Percentiles rank a stretch among this genome's conserved stretches.
Conservation (phyloP, 2,113 vertebrate genomes). For the Antechinus stuartii region DNA sequence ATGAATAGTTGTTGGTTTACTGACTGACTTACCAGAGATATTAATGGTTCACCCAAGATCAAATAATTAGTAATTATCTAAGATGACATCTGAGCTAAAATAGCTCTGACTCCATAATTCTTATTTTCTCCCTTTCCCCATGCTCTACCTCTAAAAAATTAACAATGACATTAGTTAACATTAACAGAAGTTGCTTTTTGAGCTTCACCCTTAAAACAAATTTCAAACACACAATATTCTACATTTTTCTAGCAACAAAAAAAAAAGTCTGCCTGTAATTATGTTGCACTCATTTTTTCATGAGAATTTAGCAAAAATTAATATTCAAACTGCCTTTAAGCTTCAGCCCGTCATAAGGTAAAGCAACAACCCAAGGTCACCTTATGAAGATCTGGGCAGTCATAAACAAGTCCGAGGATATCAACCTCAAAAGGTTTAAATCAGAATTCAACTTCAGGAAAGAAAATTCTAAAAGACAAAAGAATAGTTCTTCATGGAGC, state of each 20-base stretch:
- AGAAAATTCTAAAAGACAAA: slow-evolving; percentile 17
- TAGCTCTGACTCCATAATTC: not conserved
- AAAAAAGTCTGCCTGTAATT: not conserved
- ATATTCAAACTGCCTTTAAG: not conserved
- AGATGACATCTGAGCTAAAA: not conserved
- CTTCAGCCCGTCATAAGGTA: not conserved
- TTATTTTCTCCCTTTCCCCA: not conserved
- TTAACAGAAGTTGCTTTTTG: not conserved
- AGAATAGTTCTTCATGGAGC: not conserved
- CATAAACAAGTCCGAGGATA: not conserved
- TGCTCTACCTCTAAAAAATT: not conserved
- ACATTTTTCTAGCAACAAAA: not conserved
- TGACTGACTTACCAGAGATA: not conserved
- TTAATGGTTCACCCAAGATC: not conserved
- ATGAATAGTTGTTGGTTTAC: not conserved
- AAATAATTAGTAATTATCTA: not conserved
- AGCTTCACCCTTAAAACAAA: not conserved
- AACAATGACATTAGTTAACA: not conserved
- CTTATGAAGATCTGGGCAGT: not conserved
- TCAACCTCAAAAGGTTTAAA: not conserved
- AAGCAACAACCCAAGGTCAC: not conserved
- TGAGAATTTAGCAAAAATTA: not conserved
- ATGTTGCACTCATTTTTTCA: not conserved
- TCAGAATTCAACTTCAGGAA: slow-evolving; percentile 47
- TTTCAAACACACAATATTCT: not conserved